Conservation (phyloP, 2,888 invertebrate species). For the Heteropelma amictum region DNA sequence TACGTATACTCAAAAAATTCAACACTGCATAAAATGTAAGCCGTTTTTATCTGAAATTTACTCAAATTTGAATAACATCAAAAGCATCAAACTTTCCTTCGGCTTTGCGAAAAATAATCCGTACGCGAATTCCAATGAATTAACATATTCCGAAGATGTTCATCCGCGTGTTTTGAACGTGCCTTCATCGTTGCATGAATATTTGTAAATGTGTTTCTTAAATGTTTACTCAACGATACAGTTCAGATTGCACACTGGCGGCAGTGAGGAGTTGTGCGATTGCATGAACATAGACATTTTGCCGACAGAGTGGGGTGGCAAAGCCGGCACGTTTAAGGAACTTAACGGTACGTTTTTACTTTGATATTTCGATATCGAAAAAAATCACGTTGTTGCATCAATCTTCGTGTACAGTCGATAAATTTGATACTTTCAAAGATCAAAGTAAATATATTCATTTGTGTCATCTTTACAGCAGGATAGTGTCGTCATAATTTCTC, state of each 20-base stretch:
- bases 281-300: conserved; percentile 76
- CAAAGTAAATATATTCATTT: too few species aligned
- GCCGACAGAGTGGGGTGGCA: conserved; percentile 78
- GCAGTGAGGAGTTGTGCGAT: conserved; percentile 74
- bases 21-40: too few species aligned
- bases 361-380: not conserved
- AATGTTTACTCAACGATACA: conserved; percentile 53
- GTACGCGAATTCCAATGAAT: not conserved
- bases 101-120: not conserved
- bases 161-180: not conserved
- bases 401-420: too few species aligned
- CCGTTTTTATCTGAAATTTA: too few species aligned
- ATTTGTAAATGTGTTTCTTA: not conserved
- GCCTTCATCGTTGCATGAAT: not conserved
- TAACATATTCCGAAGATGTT: not conserved
- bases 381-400: too few species aligned
- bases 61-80: too few species aligned
- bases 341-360: conserved; percentile 67
- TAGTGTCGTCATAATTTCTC: too few species aligned
- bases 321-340: conserved; percentile 72
- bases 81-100: not conserved
- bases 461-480: too few species aligned
- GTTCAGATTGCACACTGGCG: conserved; percentile 75
- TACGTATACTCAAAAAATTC: too few species aligned
- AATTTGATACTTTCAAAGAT: too few species aligned